Percentiles rank a stretch among this genome's conserved stretches.
These are phyloP conservation scores for Sebastes itinus DNA, from an alignment of 2,797 vertebrate species.

Conservation along the genomic window DNA sequence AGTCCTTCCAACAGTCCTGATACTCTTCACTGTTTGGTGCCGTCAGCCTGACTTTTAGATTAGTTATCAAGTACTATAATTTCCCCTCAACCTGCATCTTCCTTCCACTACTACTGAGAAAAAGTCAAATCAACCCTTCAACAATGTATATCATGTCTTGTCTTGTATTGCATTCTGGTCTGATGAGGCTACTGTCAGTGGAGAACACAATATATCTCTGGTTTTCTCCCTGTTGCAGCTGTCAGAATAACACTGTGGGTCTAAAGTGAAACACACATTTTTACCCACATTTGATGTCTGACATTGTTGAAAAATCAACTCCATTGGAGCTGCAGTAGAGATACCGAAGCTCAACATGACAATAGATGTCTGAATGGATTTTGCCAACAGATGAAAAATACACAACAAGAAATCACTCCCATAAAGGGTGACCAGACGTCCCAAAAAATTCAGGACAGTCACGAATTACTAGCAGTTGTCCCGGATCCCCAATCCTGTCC, in stretches of 20 bases:
- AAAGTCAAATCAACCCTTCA: background rate
- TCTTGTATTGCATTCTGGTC: background rate
- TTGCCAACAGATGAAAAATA: background rate
- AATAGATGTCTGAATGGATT: background rate
- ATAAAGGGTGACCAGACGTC: background rate
- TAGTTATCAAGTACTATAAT: background rate
- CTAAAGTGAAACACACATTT: background rate
- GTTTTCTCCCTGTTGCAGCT: background rate
- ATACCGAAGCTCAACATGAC: background rate
- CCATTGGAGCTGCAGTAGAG: background rate
- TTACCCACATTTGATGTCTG: background rate
- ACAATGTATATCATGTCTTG: too few relatives aligned
- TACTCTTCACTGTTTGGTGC: background rate
- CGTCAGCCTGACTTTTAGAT: background rate
- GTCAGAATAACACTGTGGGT: background rate
- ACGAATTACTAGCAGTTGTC: background rate
- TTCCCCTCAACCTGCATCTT: background rate
- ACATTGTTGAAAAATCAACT: background rate
- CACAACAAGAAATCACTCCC: background rate
- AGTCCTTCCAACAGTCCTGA: slow-evolving; percentile 18
- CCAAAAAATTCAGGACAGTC: background rate
- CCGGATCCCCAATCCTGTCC: background rate
- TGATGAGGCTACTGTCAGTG: background rate
- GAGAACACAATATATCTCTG: background rate
- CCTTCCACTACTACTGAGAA: background rate